A percentile compares a stretch with the other conserved stretches of the same genome.
Evolutionary conservation across 2,113 vertebrate species (phyloP).

Genomic region (Peromyscus leucopus): DNA sequence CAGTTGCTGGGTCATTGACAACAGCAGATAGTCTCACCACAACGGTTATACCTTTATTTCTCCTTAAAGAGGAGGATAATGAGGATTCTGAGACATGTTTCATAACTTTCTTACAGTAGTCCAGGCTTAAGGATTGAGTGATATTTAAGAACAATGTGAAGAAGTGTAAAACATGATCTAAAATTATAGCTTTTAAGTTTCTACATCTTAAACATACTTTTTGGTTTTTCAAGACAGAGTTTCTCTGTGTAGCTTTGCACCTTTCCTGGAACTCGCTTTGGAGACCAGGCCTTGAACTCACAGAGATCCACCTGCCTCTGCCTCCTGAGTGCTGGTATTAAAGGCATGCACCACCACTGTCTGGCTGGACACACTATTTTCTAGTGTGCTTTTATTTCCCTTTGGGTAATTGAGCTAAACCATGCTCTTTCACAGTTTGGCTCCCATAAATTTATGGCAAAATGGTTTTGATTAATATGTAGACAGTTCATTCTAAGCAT

Average conservation of each 20-base stretch:
- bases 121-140: background rate
- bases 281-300: no score
- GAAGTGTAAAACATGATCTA: constrained; percentile 7
- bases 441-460: background rate
- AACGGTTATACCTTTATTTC: background rate
- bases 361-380: background rate
- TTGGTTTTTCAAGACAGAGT: no score
- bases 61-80: background rate
- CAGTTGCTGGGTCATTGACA: background rate
- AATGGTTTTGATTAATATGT: background rate
- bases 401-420: constrained; percentile 3
- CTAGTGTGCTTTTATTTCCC: background rate
- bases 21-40: background rate
- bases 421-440: background rate
- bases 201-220: background rate
- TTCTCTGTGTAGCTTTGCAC: no score
- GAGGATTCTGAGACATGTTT: background rate
- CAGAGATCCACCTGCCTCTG: no score
- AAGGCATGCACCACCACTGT: no score
- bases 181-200: constrained; percentile 49
- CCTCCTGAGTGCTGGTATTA: no score
- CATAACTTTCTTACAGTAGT: background rate
- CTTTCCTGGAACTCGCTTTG: no score
- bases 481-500: background rate
- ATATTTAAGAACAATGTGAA: constrained; percentile 32